These are phyloP conservation scores for Silvanus unidentatus DNA, from an alignment of 2,888 invertebrate species.

Conservation along the genomic window DNA sequence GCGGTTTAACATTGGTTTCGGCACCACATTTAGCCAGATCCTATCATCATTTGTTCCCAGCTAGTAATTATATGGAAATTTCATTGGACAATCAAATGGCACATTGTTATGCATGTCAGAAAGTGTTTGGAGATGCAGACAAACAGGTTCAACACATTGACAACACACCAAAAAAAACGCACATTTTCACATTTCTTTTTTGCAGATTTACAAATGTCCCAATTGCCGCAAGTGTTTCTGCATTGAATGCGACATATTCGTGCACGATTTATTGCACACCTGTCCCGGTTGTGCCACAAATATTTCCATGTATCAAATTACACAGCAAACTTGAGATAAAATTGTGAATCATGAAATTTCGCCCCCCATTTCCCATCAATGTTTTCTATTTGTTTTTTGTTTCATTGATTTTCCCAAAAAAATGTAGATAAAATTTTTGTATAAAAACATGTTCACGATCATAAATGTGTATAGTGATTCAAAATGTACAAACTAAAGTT, in stretches of 20 bases:
- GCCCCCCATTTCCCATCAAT: no score
- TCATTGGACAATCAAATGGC: conserved; percentile 54
- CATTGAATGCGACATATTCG: conserved; percentile 90
- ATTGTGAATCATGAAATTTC: not conserved
- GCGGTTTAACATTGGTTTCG: conserved; percentile 92
- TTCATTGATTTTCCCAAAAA: no score
- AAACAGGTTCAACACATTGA: conserved; percentile 57
- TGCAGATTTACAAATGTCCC: conserved; percentile 73
- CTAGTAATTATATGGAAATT: conserved; percentile 76
- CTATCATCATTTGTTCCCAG: conserved; percentile 95
- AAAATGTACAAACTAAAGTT: no score
- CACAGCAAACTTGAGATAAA: conserved; percentile 25
- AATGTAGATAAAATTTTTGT: no score
- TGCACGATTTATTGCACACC: conserved; percentile 89
- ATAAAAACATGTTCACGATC: no score
- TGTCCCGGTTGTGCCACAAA: conserved; percentile 94
- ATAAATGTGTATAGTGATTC: no score
- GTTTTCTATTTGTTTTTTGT: no score
- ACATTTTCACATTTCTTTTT: conserved; percentile 26
- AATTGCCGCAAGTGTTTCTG: conserved; percentile 80
- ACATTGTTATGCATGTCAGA: conserved; percentile 71
- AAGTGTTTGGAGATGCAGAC: conserved; percentile 59
- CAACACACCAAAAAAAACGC: not conserved
- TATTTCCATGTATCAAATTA: conserved; percentile 47
- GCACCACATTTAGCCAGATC: conserved; percentile 97